phyloP scores from a whole-genome alignment of 1,140 invertebrate genomes.

The Drosophila kanapiae region DNA sequence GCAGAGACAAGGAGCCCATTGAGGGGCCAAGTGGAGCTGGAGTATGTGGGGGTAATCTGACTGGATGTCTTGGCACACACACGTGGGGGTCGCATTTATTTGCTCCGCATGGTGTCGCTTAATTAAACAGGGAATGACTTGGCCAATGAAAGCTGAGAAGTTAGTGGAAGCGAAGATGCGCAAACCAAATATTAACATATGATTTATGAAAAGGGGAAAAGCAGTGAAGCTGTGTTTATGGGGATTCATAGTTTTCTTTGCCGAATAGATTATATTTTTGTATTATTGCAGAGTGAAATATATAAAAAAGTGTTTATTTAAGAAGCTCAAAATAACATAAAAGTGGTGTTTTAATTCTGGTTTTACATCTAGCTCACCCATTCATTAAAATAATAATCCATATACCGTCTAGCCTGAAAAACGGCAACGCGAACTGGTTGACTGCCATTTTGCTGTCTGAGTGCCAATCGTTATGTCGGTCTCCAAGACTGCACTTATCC shows the following conservation, averaged over 20 bases:
- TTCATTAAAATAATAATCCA: not conserved
- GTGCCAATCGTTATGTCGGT: slow-evolving; percentile 6
- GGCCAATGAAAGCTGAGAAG: slow-evolving; percentile 1
- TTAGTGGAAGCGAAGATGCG: not conserved
- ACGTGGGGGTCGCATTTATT: slow-evolving; percentile 30
- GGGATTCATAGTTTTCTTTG: not conserved
- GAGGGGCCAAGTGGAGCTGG: not conserved
- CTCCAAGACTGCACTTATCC: not conserved
- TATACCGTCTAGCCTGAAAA: not conserved
- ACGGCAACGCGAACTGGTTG: not conserved
- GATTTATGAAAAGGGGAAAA: slow-evolving; percentile 49
- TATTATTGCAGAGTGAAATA: not conserved
- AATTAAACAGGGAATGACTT: slow-evolving; percentile 60
- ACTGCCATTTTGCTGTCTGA: slow-evolving; percentile 11
- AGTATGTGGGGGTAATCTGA: slow-evolving; percentile 14
- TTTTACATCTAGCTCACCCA: no score
- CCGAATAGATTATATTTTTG: not conserved
- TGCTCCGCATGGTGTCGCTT: slow-evolving; percentile 61
- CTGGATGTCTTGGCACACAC: slow-evolving; percentile 8
- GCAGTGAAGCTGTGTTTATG: not conserved
- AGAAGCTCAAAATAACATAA: not conserved
- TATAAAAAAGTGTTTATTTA: not conserved
- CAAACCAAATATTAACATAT: slow-evolving; percentile 55
- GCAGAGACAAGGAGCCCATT: slow-evolving; percentile 36
- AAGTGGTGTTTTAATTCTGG: not conserved